Conservation (phyloP, 2,113 vertebrate species). For the Microtus richardsoni region DNA sequence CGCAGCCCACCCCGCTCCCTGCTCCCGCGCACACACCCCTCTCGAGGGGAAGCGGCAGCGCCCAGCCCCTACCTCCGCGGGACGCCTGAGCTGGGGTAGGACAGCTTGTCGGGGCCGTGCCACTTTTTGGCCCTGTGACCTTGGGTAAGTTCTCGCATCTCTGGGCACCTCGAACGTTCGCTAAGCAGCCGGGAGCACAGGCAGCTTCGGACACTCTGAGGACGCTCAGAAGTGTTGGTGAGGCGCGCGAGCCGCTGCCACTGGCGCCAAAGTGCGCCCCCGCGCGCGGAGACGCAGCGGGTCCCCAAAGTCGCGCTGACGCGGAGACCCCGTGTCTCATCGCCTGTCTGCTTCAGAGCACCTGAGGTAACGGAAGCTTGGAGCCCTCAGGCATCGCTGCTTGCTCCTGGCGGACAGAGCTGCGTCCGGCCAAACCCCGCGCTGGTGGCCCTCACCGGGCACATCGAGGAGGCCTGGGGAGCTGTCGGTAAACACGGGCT, state of each 20-base stretch:
- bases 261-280: conserved; percentile 26
- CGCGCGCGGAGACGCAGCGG: background rate
- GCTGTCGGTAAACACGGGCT: conserved; percentile 53
- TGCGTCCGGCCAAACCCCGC: background rate
- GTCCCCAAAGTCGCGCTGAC: conserved; percentile 11
- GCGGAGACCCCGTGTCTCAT: background rate
- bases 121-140: conserved; percentile 72
- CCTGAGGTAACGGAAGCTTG: background rate
- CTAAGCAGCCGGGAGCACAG: background rate
- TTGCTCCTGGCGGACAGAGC: conserved; percentile 1
- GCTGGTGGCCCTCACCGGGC: conserved; percentile 1
- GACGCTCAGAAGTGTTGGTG: conserved; percentile 5
- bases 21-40: conserved; percentile 48
- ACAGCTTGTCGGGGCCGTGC: background rate
- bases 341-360: background rate
- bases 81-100: conserved; percentile 14
- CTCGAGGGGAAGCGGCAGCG: background rate
- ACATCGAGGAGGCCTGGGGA: background rate
- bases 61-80: background rate
- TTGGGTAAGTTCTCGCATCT: conserved; percentile 73
- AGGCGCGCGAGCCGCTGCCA: conserved; percentile 19
- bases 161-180: background rate
- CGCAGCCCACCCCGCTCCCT: conserved; percentile 1
- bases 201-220: background rate
- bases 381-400: background rate